Base-by-base conservation (phyloP, 2,113 vertebrate species). In the Vidua macroura region DNA sequence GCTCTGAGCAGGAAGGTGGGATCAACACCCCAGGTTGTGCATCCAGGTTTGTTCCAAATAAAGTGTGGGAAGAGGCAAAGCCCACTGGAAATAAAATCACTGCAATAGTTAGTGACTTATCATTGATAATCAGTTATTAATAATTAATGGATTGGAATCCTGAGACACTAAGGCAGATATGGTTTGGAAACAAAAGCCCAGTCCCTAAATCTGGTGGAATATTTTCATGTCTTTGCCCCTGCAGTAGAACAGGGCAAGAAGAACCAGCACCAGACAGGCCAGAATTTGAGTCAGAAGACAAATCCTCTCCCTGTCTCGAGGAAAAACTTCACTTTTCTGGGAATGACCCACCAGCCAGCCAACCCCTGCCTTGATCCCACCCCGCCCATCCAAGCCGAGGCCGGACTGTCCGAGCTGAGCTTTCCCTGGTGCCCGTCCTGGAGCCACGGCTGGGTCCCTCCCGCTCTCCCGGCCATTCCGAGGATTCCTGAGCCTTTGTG, bases 261-360 rank as follows among this genome's bases (percentile, higher is more conserved):
- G 51, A 83, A 35, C 39, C 0, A 0, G 35, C 69, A 12, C 14
- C 0, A 0, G 43, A 4, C 17, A 22, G 33, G 25, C 31, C 7
- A 1, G 22, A 76, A 56, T 41, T 15, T 20, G 21, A 35, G 21
- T 27, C 68, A 52, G 33, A 30, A 17, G 31, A 30, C 27, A 16
- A 48, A n/a, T 10, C 35, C 35, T 35, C 35, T 60, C 30, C 70
- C 63, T 23, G 20, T 13, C 69, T 56, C 51, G 41, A 46, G 41
- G 44, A 74, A 37, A 3, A 24, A 31, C 53, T 73, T 18, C 23
- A 9, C 9, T 31, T 52, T 33, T 37, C 16, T 27, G 81, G 84
- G 53, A 70, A 51, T 7, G 22, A 7, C 75, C 3, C 46, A 1
- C 37, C 23, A 12, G 11, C 11, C 41, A 41, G 52, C 2, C 52